Evolutionary conservation across 1,140 invertebrate genomes (phyloP).

Genomic region (Trachymyrmex cornetzi): DNA sequence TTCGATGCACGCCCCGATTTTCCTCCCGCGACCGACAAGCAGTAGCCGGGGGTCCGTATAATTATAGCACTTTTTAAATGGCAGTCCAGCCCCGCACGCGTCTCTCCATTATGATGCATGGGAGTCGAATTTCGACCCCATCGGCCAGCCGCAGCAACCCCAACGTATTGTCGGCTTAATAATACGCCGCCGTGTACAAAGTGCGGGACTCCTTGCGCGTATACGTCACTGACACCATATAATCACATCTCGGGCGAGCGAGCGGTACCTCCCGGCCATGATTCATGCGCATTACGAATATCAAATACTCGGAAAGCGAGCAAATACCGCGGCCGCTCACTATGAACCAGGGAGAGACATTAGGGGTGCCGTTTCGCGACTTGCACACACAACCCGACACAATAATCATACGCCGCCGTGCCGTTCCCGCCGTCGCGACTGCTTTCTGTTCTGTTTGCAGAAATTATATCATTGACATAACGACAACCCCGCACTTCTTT

Average conservation of each 20-base stretch:
- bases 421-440: not conserved
- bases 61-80: constrained; percentile 81
- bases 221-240: constrained; percentile 82
- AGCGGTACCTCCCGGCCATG: constrained; percentile 68
- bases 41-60: constrained; percentile 74
- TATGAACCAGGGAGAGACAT: constrained; percentile 23
- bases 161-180: constrained; percentile 82
- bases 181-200: constrained; percentile 77
- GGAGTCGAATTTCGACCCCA: constrained; percentile 84
- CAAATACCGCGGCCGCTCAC: constrained; percentile 60
- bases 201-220: constrained; percentile 73
- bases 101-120: constrained; percentile 80
- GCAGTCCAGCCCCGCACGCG: constrained; percentile 65
- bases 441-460: constrained; percentile 36
- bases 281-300: constrained; percentile 75
- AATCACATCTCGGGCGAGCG: constrained; percentile 79
- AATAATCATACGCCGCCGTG: constrained; percentile 47
- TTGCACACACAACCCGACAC: constrained; percentile 32
- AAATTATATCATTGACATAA: constrained; percentile 62
- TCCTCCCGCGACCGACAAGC: constrained; percentile 31
- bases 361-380: constrained; percentile 14
- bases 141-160: constrained; percentile 78
- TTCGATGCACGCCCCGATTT: constrained; percentile 27
- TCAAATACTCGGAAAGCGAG: constrained; percentile 71
- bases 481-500: constrained; percentile 18